These are phyloP conservation scores for Mormyrus hasselquistii DNA, from an alignment of 2,797 vertebrate genomes.

Conservation along the genomic window DNA sequence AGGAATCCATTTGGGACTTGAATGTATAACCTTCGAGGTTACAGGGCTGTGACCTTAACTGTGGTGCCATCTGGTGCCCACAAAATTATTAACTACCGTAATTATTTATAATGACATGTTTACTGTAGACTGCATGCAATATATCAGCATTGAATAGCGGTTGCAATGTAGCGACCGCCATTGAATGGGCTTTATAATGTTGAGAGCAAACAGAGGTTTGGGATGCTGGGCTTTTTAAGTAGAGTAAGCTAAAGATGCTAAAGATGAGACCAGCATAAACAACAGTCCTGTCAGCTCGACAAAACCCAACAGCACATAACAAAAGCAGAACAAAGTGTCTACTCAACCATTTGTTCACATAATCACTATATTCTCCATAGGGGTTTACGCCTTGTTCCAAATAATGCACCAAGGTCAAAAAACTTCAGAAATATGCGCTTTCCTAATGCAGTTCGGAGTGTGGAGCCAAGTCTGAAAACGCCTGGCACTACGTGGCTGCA, in stretches of 20 bases:
- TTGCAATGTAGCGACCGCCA: background rate
- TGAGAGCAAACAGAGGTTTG: background rate
- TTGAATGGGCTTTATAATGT: background rate
- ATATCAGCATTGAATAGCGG: background rate
- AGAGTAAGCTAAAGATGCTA: background rate
- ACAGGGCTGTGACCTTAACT: background rate
- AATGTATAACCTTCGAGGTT: background rate
- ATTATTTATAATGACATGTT: slow-evolving; percentile 8
- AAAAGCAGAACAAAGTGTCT: background rate
- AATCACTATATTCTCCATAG: slow-evolving; percentile 1
- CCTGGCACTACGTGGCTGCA: background rate
- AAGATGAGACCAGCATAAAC: background rate
- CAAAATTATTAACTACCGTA: slow-evolving; percentile 3
- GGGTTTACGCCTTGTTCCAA: slow-evolving; percentile 8
- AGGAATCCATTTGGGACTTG: slow-evolving; percentile 10
- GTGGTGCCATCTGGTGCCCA: slow-evolving; percentile 7
- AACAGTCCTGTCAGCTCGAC: background rate
- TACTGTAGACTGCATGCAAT: background rate
- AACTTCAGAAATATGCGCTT: background rate
- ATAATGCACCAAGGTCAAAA: background rate
- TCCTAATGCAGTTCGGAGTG: background rate
- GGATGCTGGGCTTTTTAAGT: background rate
- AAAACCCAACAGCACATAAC: background rate
- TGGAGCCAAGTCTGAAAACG: background rate
- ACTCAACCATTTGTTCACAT: background rate